phyloP scores from a whole-genome alignment of 1,140 invertebrate genomes.

The Brachionus rubens region DNA sequence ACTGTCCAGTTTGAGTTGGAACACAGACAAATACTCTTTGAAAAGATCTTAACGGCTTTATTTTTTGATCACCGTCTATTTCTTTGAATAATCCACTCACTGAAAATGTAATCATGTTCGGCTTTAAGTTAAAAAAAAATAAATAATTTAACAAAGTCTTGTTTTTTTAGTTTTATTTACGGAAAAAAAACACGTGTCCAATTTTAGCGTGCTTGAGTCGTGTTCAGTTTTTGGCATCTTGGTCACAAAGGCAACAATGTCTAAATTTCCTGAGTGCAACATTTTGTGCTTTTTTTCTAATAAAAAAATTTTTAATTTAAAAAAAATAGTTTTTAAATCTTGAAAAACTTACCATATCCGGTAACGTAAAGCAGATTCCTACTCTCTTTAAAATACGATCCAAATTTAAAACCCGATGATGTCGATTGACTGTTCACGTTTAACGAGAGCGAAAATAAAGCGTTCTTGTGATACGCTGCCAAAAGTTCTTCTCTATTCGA shows the following conservation, averaged over 20 bases:
- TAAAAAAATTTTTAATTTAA: neutral
- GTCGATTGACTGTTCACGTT: slow-evolving; percentile 26
- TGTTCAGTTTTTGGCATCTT: slow-evolving; percentile 38
- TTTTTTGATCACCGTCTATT: slow-evolving; percentile 6
- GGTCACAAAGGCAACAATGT: slow-evolving; percentile 22
- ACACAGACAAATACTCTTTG: slow-evolving; percentile 44
- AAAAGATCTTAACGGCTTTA: neutral
- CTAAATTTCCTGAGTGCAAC: slow-evolving; percentile 30
- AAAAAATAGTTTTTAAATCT: neutral
- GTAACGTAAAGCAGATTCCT: slow-evolving; percentile 2
- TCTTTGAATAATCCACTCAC: slow-evolving; percentile 25
- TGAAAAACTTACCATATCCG: neutral
- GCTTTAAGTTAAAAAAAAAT: neutral
- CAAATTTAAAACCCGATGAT: neutral
- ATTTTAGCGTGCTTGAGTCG: slow-evolving; percentile 26
- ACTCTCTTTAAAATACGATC: slow-evolving; percentile 45
- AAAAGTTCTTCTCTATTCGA: slow-evolving; percentile 16
- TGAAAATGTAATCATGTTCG: slow-evolving; percentile 41
- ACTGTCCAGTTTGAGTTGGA: slow-evolving; percentile 37
- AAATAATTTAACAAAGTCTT: too few species aligned
- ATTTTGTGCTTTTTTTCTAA: slow-evolving; percentile 12
- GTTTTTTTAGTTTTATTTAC: too few species aligned
- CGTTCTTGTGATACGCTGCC: slow-evolving; percentile 27
- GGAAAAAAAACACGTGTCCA: slow-evolving; percentile 25
- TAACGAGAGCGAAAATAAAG: slow-evolving; percentile 23